Evolutionary conservation across 2,888 invertebrate species (phyloP), one percentile per base, ranked within the genome.

Genomic region (Ormia ochracea): DNA sequence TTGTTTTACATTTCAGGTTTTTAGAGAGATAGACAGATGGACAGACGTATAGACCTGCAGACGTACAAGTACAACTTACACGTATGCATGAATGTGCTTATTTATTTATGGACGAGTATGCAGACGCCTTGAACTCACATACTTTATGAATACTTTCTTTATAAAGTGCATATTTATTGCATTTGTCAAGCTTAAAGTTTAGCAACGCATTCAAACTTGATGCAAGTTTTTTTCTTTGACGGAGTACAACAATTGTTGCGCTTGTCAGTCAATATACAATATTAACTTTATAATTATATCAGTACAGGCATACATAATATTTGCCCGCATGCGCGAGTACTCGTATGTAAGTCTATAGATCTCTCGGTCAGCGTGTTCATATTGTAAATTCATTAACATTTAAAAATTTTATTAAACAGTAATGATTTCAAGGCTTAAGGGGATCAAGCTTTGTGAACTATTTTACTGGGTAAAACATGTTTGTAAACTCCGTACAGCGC

Each of bases 151-250:
- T 31, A 59, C 59, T 70, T 70, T 70, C 70, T 48, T 70, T 68
- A 23, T 56, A 21, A 70, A 59, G 48, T 56, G 54, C 45, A 56
- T 68, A 69, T 69, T 59, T 38, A 58, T 58, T 26, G 36, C n/a
- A 5, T 58, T 70, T 48, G 48, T 28, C 50, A 61, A 28, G 14
- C 52, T 50, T 61, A 10, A 17, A 9, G 28, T 61, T 52, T 52
- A 41, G 28, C 52, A 38, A 50, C 3, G 38, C 10, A 38, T 56
- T 56, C 19, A 17, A 19, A 48, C 26, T 70, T 21, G 10, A 38
- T 58, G 28, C n/a, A 7, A 36, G 28, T 59, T 9, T 50, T 28
- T 50, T 50, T n/a, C 14, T 28, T 23, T 1, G 26, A 28, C 28
- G 14, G 14, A 28, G 50, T 28, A 50, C 14, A 28, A 5, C 5